Conservation (phyloP, 2,888 invertebrate species). For the Proisotoma minuta region DNA sequence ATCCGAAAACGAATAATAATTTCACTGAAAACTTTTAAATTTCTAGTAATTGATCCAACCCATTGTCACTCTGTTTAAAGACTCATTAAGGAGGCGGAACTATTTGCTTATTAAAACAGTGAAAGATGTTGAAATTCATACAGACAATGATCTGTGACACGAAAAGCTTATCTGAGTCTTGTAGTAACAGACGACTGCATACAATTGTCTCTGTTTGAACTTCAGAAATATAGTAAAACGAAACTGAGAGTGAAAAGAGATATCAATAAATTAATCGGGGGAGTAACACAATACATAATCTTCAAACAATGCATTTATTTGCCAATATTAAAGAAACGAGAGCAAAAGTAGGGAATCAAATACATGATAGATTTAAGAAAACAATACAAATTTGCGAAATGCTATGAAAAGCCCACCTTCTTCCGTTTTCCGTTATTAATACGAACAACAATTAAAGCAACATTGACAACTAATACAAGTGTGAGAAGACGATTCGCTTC, state of each 20-base stretch:
- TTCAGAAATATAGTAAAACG: background rate
- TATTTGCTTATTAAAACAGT: conserved; percentile 8
- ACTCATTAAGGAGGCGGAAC: conserved; percentile 11
- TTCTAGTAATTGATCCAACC: background rate
- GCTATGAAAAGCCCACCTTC: too few species aligned
- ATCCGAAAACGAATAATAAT: too few species aligned
- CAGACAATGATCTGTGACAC: background rate
- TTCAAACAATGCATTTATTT: background rate
- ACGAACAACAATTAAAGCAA: background rate
- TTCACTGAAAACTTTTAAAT: background rate
- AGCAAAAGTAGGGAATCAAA: background rate
- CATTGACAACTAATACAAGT: conserved; percentile 6
- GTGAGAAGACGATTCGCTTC: background rate
- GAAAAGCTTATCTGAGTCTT: too few species aligned
- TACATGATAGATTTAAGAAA: background rate
- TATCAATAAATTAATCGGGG: background rate
- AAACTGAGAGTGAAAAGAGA: background rate
- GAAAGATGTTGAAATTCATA: conserved; percentile 7
- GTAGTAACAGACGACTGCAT: too few species aligned
- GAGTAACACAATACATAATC: background rate
- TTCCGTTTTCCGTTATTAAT: too few species aligned
- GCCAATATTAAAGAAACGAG: too few species aligned
- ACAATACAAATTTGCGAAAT: background rate
- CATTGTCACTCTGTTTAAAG: background rate
- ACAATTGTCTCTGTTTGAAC: too few species aligned